Conservation (phyloP, 1,140 invertebrate genomes). For the roundworm (Caenorhabditis elegans) region WBcel235 BX284602.5:4976501-4977000, state of each 20-base stretch:
- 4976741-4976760: neutral
- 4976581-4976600: too few relatives aligned
- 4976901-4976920: neutral
- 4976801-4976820: neutral
- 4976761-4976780: constrained; percentile 16
- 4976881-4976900: neutral
- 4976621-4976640: too few relatives aligned
- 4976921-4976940: constrained; percentile 12
- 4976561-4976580: too few relatives aligned
- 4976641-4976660: neutral
- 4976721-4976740: neutral
- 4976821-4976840: neutral
- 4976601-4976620: too few relatives aligned
- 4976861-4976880: neutral
- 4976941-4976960: neutral
- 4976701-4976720: constrained; percentile 5
- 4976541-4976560: too few relatives aligned
- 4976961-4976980: constrained; percentile 8
- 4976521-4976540: too few relatives aligned
- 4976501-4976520: too few relatives aligned
- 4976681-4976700: neutral
- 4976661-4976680: neutral
- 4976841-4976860: neutral
- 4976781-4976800: constrained; percentile 13
- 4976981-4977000: neutral